phyloP scores from a whole-genome alignment of 2,888 invertebrate genomes.

The Thecocarcelia acutangulata region DNA sequence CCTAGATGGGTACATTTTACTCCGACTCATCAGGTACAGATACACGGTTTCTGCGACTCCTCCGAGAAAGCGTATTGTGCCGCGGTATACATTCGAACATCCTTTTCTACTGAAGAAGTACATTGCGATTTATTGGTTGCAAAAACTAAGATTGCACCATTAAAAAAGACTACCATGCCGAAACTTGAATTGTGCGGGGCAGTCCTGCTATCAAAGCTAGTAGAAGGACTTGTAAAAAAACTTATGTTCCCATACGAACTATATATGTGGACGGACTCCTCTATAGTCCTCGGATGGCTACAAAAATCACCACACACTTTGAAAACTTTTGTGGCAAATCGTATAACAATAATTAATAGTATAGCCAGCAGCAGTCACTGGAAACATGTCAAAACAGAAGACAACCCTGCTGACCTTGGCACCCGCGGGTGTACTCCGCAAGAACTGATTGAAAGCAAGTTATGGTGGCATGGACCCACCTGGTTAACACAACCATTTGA shows the following conservation, averaged over 20 bases:
- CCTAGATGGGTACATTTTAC: slow-evolving; percentile 34
- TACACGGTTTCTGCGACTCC: neutral
- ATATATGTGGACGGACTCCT: slow-evolving; percentile 36
- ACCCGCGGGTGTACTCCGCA: slow-evolving; percentile 27
- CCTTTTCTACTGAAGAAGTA: neutral
- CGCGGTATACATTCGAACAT: neutral
- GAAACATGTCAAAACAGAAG: slow-evolving; percentile 25
- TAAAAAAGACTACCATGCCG: slow-evolving; percentile 25
- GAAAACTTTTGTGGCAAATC: slow-evolving; percentile 30
- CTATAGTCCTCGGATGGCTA: slow-evolving; percentile 43
- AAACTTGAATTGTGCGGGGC: slow-evolving; percentile 40
- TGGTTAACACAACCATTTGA: too few relatives aligned
- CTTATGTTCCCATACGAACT: neutral
- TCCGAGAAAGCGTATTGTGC: slow-evolving; percentile 37
- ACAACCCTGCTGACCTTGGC: slow-evolving; percentile 39
- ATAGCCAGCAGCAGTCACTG: neutral
- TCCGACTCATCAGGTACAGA: neutral
- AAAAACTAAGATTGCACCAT: slow-evolving; percentile 28
- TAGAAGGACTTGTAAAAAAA: neutral
- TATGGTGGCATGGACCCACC: too few relatives aligned
- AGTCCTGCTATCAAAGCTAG: neutral
- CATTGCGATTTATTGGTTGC: neutral
- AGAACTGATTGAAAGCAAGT: neutral
- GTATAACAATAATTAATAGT: slow-evolving; percentile 1
- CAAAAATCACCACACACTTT: slow-evolving; percentile 27